A percentile compares a stretch with the other conserved stretches of the same genome.
These are phyloP conservation scores for Tetropium fuscum DNA, from an alignment of 2,888 invertebrate genomes.

Conservation along the genomic window DNA sequence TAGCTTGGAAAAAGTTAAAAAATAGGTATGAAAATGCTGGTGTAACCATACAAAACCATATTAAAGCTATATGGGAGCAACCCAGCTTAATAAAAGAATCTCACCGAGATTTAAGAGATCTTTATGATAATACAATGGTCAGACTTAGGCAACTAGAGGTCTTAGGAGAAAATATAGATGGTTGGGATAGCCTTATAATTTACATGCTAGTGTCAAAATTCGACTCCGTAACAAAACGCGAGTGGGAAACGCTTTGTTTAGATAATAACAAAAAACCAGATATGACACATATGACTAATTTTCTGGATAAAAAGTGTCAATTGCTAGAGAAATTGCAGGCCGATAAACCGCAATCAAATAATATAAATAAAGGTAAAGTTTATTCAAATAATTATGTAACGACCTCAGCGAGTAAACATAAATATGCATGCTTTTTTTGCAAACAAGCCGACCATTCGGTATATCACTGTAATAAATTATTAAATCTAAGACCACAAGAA, in stretches of 20 bases:
- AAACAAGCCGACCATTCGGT: no score
- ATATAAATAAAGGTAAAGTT: no score
- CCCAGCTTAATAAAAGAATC: not conserved
- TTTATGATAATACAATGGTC: not conserved
- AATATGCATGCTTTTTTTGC: no score
- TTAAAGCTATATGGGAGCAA: not conserved
- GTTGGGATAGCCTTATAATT: slow-evolving; percentile 1
- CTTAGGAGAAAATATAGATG: not conserved
- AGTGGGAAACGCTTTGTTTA: not conserved
- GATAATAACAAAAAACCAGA: no score
- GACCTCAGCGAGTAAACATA: no score
- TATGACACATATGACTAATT: no score
- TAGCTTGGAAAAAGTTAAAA: not conserved
- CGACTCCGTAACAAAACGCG: not conserved
- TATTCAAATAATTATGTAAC: no score
- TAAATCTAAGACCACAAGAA: no score
- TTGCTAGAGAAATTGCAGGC: no score
- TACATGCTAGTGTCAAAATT: slow-evolving; percentile 1
- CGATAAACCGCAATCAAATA: no score
- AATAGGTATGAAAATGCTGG: not conserved
- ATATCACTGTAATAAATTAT: no score
- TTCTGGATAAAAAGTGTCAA: no score
- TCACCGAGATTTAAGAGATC: not conserved
- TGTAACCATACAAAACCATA: not conserved
- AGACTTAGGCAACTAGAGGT: not conserved